phyloP scores from a whole-genome alignment of 2,888 invertebrate genomes.

The Hedya salicella region DNA sequence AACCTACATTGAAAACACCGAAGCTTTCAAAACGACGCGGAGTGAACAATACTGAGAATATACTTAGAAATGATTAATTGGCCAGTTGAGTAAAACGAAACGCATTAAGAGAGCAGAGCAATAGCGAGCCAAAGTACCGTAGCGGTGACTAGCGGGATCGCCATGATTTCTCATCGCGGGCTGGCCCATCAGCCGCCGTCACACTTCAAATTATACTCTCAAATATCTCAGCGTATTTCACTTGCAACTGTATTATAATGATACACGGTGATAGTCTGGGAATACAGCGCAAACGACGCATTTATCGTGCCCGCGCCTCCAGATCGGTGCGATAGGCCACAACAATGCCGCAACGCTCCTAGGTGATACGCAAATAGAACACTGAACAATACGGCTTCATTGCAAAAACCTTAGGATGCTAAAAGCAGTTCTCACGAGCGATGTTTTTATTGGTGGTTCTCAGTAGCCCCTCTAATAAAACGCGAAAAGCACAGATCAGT shows the following conservation, averaged over 20 bases:
- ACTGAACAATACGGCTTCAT: constrained; percentile 58
- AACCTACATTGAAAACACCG: constrained; percentile 30
- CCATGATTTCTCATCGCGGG: constrained; percentile 73
- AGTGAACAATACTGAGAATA: constrained; percentile 53
- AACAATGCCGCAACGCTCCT: constrained; percentile 72
- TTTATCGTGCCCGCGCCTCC: constrained; percentile 66
- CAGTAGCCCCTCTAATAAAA: constrained; percentile 65
- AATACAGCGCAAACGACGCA: constrained; percentile 70
- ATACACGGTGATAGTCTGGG: constrained; percentile 77
- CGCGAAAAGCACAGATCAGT: constrained; percentile 56
- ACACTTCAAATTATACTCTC: constrained; percentile 78
- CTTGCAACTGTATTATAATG: constrained; percentile 79
- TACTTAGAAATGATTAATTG: constrained; percentile 74
- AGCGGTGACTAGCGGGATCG: constrained; percentile 78
- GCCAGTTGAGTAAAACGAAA: constrained; percentile 74
- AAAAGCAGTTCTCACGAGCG: constrained; percentile 62
- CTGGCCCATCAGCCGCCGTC: constrained; percentile 51
- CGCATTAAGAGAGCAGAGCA: constrained; percentile 75
- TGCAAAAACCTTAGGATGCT: constrained; percentile 58
- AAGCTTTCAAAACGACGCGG: constrained; percentile 12
- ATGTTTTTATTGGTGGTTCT: constrained; percentile 61
- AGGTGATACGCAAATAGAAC: constrained; percentile 70
- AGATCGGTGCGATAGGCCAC: constrained; percentile 77
- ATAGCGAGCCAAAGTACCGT: constrained; percentile 77
- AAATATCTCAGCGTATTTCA: constrained; percentile 74